These are phyloP conservation scores for Ips typographus DNA, from an alignment of 1,140 invertebrate genomes.

Conservation along the genomic window DNA sequence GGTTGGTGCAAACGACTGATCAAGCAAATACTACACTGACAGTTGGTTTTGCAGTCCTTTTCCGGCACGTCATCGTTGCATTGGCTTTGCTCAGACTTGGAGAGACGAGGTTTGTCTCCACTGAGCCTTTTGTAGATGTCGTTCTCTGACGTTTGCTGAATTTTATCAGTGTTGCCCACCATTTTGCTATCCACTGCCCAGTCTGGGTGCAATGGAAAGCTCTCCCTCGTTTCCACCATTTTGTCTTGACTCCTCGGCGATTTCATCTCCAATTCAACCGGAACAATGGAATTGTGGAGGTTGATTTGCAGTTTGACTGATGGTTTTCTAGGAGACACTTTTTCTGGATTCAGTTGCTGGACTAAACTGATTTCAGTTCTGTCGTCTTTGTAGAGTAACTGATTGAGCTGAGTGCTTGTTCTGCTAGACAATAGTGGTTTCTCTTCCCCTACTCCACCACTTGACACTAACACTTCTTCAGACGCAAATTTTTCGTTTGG, in stretches of 20 bases:
- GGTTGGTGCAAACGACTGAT: background rate
- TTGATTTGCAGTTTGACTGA: slow-evolving; percentile 28
- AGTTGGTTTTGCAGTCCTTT: background rate
- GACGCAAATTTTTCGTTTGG: background rate
- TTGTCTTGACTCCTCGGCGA: slow-evolving; percentile 26
- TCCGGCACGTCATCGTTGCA: background rate
- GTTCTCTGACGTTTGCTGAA: slow-evolving; percentile 32
- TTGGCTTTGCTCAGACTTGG: background rate
- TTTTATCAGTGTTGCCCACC: slow-evolving; percentile 23
- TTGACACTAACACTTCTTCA: too few species aligned
- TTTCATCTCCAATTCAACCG: slow-evolving; percentile 16
- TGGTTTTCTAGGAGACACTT: slow-evolving; percentile 12
- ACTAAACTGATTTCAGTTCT: slow-evolving; percentile 31
- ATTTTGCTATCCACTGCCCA: slow-evolving; percentile 15
- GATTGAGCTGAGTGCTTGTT: slow-evolving; percentile 17
- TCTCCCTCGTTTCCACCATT: slow-evolving; percentile 25
- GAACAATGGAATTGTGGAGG: slow-evolving; percentile 27
- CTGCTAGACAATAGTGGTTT: background rate
- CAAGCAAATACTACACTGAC: slow-evolving; percentile 12
- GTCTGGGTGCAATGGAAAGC: slow-evolving; percentile 17
- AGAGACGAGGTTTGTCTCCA: background rate
- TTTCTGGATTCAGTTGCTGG: slow-evolving; percentile 17
- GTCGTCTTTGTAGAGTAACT: slow-evolving; percentile 31
- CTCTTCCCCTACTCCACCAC: background rate
- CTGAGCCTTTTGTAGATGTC: slow-evolving; percentile 11